Evolutionary conservation across 92 coral and sea anemone species (phyloP).

Genomic region (Palythoa grandis): DNA sequence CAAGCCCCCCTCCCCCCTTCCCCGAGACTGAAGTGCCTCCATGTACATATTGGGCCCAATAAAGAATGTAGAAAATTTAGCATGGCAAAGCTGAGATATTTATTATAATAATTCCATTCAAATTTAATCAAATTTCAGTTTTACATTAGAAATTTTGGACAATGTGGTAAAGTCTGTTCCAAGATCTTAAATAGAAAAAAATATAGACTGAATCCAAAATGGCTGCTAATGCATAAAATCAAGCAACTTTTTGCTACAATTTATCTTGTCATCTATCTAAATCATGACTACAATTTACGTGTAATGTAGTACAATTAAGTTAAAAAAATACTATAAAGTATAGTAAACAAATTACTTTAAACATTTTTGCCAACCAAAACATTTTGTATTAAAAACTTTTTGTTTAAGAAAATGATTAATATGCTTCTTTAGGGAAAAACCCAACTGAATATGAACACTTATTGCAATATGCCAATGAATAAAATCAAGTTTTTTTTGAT

Average conservation of each 20-base stretch:
- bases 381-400: background rate
- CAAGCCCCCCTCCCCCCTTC: too few species aligned
- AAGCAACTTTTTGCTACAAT: conserved; percentile 2
- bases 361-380: conserved; percentile 1
- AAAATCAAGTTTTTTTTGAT: background rate
- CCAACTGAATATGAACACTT: conserved; percentile 9
- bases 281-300: background rate
- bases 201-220: background rate
- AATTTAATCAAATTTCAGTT: background rate
- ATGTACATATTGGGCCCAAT: background rate
- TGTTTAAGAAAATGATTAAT: background rate
- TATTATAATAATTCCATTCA: background rate
- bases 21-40: background rate
- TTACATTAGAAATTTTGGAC: background rate
- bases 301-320: background rate
- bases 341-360: background rate
- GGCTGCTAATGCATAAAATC: conserved; percentile 2
- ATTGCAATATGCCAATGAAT: conserved; percentile 14
- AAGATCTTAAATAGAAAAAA: background rate
- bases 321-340: background rate
- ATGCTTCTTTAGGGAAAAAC: background rate
- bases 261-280: background rate
- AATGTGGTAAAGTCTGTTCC: background rate
- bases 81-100: background rate
- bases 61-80: background rate